These are phyloP conservation scores for Leptocoma aspasia DNA, from an alignment of 2,113 vertebrate genomes.

Conservation along the genomic window DNA sequence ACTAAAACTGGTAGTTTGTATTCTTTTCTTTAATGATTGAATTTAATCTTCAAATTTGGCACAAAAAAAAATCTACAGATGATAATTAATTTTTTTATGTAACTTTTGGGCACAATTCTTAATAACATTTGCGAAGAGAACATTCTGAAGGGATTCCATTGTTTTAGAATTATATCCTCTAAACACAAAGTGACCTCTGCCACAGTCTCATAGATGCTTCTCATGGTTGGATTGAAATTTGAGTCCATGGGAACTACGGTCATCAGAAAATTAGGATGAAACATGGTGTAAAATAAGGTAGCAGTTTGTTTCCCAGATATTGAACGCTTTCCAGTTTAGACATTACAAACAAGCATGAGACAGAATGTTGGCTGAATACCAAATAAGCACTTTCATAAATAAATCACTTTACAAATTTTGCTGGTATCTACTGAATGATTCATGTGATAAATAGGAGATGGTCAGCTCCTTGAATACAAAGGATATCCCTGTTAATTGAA, in stretches of 20 bases:
- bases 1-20: not conserved
- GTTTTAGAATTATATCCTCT: not conserved
- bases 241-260: not conserved
- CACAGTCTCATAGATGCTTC: not conserved
- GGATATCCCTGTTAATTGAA: not conserved
- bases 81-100: not conserved
- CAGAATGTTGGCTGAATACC: not conserved
- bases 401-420: conserved; percentile 14
- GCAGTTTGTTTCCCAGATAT: not conserved
- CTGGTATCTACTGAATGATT: not conserved
- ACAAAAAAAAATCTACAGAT: not conserved
- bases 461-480: not conserved
- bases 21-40: not conserved
- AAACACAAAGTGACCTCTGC: not conserved
- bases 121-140: not conserved
- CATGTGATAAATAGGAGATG: not conserved
- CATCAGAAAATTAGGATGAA: not conserved
- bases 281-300: not conserved
- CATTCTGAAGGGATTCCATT: not conserved
- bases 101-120: not conserved
- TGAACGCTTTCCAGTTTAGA: not conserved
- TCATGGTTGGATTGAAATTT: not conserved
- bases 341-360: not conserved
- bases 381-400: conserved; percentile 4
- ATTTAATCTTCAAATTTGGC: not conserved